Evolutionary conservation across 2,797 vertebrate genomes (phyloP).

Genomic region (Sebastes oblongus): DNA sequence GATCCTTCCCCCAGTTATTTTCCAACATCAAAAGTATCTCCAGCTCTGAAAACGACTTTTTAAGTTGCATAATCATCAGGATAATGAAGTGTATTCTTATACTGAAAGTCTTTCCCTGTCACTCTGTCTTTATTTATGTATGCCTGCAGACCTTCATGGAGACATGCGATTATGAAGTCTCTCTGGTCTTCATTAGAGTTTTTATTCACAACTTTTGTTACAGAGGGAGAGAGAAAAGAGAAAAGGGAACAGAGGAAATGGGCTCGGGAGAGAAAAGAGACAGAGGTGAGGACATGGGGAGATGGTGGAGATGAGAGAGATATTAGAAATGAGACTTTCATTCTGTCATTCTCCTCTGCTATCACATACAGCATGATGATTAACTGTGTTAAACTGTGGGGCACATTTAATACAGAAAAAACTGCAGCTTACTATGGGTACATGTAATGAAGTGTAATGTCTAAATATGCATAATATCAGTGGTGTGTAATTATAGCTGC

Average conservation of each 20-base stretch:
- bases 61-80: conserved; percentile 22
- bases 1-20: conserved; percentile 4
- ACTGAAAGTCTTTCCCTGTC: conserved; percentile 19
- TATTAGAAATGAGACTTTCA: conserved; percentile 43
- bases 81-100: conserved; percentile 41
- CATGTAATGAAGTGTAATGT: conserved; percentile 40
- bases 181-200: conserved; percentile 73
- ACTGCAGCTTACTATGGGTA: neutral
- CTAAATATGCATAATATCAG: conserved; percentile 32
- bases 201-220: conserved; percentile 45
- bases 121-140: conserved; percentile 36
- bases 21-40: conserved; percentile 15
- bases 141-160: conserved; percentile 43
- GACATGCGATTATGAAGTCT: conserved; percentile 52
- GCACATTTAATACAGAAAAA: neutral
- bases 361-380: neutral
- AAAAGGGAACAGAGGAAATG: conserved; percentile 38
- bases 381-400: neutral
- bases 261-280: conserved; percentile 22
- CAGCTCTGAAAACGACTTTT: neutral
- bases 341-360: conserved; percentile 7
- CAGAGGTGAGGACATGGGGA: conserved; percentile 15
- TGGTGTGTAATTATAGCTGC: conserved; percentile 46
- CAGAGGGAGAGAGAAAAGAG: conserved; percentile 7
- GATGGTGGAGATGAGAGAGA: conserved; percentile 26